Base-by-base conservation (phyloP, 2,888 invertebrate species). In the Anorthoa munda region DNA sequence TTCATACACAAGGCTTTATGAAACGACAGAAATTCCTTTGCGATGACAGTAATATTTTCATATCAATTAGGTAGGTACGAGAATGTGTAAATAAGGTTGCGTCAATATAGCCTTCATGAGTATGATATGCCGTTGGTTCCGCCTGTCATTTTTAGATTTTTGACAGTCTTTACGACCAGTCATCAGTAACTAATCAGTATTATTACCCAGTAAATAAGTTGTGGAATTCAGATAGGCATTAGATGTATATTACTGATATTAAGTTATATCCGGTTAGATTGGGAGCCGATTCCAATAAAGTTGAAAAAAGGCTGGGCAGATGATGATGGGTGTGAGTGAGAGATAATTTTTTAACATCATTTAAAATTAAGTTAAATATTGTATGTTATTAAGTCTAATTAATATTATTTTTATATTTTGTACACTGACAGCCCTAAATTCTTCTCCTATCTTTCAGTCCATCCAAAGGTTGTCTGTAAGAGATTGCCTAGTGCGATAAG, bases 21-120 rank as follows among this genome's bases (percentile, higher is more conserved):
- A 21, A 39, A 61, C 31, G 23, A 72, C 50, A 72, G 4, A 39
- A 79, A 76, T 76, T 63, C 73, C 46, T 79, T 51, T n/a, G 9
- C 46, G 0, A n/a, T 76, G 46, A 72, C 50, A n/a, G 12, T 3
- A 11, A 51, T 17, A 18, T 23, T 56, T 51, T 51, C n/a, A 26
- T 31, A 31, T 31, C 7, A 31, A 7, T 7, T 31, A 7, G 31
- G 31, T 31, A 31, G 31, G 31, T 31, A 31, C 31, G 31, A 31
- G 31, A 31, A 31, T 31, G 18, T 23, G 26, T 17, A 69, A 17
- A 26, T 12, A 4, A 23, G 39, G n/a, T 45, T 45, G 23, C 9
- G 15, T 23, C 23, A 2, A 3, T 9, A 53, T 45, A 45, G 51
- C 13, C 13, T 67, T 0, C 2, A 17, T 31, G 39, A 39, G 9